phyloP scores from a whole-genome alignment of 2,113 vertebrate species.

The Porphyrio hochstetteri region DNA sequence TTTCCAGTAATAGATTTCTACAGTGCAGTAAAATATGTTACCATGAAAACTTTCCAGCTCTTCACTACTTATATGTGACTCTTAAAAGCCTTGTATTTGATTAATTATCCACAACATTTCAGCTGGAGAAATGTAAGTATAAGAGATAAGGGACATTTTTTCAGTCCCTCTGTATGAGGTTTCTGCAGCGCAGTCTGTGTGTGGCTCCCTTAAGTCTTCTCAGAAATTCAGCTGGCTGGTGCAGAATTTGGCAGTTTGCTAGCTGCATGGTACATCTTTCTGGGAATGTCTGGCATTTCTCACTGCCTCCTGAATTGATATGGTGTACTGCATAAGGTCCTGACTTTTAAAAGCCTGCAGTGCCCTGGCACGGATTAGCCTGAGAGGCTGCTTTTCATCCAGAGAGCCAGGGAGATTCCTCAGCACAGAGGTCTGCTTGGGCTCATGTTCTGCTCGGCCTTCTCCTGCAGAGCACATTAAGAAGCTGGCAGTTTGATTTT shows the following conservation, averaged over 20 bases:
- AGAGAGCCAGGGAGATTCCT: neutral
- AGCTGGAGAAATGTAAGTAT: neutral
- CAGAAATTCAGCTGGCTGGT: neutral
- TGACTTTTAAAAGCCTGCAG: neutral
- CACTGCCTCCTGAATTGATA: neutral
- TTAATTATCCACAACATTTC: neutral
- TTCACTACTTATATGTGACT: neutral
- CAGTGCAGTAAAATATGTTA: neutral
- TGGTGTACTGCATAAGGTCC: neutral
- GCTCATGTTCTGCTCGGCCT: neutral
- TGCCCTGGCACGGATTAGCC: neutral
- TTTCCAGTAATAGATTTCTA: neutral
- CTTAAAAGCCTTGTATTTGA: neutral
- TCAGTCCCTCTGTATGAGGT: neutral
- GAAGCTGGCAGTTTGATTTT: neutral
- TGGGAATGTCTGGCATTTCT: conserved; percentile 28
- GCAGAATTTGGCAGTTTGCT: neutral
- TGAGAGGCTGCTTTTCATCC: neutral
- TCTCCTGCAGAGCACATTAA: neutral
- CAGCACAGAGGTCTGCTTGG: neutral
- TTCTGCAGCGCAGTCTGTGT: neutral
- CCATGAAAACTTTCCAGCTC: neutral
- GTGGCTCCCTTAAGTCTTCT: neutral
- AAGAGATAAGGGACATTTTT: neutral
- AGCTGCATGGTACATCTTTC: neutral